Evolutionary conservation across 2,888 invertebrate genomes (phyloP), one percentile per base, ranked within the genome.

Genomic region (Rotaria sp.): DNA sequence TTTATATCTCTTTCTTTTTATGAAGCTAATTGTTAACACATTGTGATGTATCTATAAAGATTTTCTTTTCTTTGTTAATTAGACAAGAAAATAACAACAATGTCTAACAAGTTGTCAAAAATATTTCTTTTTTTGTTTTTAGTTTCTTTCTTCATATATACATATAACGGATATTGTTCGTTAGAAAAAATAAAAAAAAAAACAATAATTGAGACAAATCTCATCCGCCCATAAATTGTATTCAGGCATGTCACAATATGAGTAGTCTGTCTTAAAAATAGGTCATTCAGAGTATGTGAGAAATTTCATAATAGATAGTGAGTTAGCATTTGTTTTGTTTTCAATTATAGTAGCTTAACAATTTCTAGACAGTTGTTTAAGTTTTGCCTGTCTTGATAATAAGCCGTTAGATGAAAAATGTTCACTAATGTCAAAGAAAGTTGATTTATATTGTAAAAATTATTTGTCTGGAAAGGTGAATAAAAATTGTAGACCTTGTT

Each of bases 1-100:
- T 67, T 67, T 67, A 67, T 67, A 67, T 67, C 67, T 67, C 30
- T 67, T 35, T n/a, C n/a, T n/a, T 59, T 59, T 67, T 67, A 35
- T 67, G 67, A 67, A 67, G 21, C 35, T 35, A 4, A 35, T 15
- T 18, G 67, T 67, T 67, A 67, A 67, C 67, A 67, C 67, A 67
- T 67, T 67, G 35, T 67, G 35, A 35, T 35, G 21, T 38, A 67
- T 67, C 5, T 35, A n/a, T 15, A 67, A 18, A 35, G 35, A 67
- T 67, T 67, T 67, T 15, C 35, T 52, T 26, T 67, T 67, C 67
- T 59, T 30, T 59, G n/a, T 59, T 59, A 59, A 59, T 59, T 59
- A 30, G 18, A 67, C 18, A 30, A 21, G 5, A n/a, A 26, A 35
- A 67, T 3, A 21, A 24, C 13, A 13, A 67, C 35, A 30, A 35